Evolutionary conservation across 2,113 vertebrate species (phyloP), one percentile per base, ranked within the genome.

Genomic region (Ptychochromis oligacanthus): DNA sequence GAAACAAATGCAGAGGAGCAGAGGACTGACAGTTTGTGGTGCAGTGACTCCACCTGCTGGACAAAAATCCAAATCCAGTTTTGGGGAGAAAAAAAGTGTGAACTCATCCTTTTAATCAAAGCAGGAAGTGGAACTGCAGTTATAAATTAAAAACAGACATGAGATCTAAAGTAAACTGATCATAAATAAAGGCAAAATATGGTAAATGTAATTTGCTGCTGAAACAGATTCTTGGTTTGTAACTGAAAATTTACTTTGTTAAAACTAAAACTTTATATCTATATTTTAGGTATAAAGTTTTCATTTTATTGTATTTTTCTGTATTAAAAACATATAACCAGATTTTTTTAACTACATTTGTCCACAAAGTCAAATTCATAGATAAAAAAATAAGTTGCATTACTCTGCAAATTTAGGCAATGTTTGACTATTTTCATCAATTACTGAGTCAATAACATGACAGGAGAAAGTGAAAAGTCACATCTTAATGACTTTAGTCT

Each of bases 11-110:
- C 28, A 31, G 28, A n/a, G 28, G 31, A 22, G n/a, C n/a, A 31
- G 49, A n/a, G 28, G 31, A 22, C 28, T 34, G 49, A 10, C 40
- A 12, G 65, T 52, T 7, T 59, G 72, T 6, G 61, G 28, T 5
- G 76, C 46, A n/a, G 43, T 18, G 4, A 6, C 74, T 5, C 56
- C 85, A 2, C 85, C 80, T 74, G 61, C 82, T 80, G 85, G 80
- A 49, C 13, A 1, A 20, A 43, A 49, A n/a, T n/a, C 11, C 46
- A 31, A n/a, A n/a, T n/a, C 26, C 20, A 31, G 49, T 52, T 52
- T 14, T 20, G 11, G 18, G 12, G 65, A 72, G 24, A 22, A 15
- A 74, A 56, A 56, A 38, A 11, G 65, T 28, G 24, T 28, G 43
- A 70, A 28, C 22, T 77, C 4, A 2, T 15, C 43, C 17, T 77